Base-by-base conservation (phyloP, 2,888 invertebrate genomes). In the Ctenicera cuprea region DNA sequence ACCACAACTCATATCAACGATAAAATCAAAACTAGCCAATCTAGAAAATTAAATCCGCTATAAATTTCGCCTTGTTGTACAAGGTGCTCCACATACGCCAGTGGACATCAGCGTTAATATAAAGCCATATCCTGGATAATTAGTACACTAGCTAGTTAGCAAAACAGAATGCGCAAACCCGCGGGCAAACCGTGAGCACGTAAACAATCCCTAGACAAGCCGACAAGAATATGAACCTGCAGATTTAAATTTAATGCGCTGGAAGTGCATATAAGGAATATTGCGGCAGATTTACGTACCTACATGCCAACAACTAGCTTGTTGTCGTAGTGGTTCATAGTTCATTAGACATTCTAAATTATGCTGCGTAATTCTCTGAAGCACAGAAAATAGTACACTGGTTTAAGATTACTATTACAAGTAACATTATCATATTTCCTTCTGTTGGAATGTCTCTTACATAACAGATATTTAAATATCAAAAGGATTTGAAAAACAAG, bases 101-200 rank as follows among this genome's bases (percentile, higher is more conserved):
- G 50, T 50, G 61, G 69, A 62, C 61, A 62, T 69, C 69, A 38
- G 48, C 69, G 68, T 68, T 61, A 68, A 69, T 52, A 62, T 62
- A 62, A 69, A 62, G 76, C 71, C 69, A 64, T 76, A 72, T 73
- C 73, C 70, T 54, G 71, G 74, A 68, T 76, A 73, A 77, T 77
- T 77, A 77, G 73, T 66, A 63, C 18, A 62, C 48, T n/a, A n/a
- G 69, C 69, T 62, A 61, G 61, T 69, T 69, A 64, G 43, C 18
- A 66, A 38, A 64, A 76, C 67, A 73, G 73, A 75, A 72, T 48
- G 61, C 57, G 22, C 41, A 37, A 43, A 38, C 70, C 77, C 70
- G 38, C 52, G 20, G 74, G 75, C 75, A 57, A 69, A 65, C 72
- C 75, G 71, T 48, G 75, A 63, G 68, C 67, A 73, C 76, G 76